These are phyloP conservation scores for Cryptocephalus primarius DNA, from an alignment of 2,888 invertebrate species.

Conservation along the genomic window DNA sequence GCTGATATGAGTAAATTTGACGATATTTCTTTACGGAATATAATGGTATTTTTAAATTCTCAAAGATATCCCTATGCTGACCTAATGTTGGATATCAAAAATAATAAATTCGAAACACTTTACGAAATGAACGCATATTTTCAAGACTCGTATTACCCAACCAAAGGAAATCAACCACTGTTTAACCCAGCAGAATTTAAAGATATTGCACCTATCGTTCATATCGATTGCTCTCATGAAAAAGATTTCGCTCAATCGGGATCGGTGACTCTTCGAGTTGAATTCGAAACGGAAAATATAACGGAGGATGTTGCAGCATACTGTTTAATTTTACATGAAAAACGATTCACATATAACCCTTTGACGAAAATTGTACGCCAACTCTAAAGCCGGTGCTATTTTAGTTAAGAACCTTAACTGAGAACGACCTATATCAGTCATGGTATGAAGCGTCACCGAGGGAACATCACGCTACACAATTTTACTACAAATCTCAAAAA, in stretches of 20 bases:
- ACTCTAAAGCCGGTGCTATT: no score
- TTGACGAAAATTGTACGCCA: slow-evolving; percentile 1
- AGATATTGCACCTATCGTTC: slow-evolving; percentile 1
- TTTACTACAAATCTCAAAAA: no score
- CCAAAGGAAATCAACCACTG: slow-evolving; percentile 1
- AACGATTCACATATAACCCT: background rate
- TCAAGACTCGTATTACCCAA: slow-evolving; percentile 4
- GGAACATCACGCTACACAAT: no score
- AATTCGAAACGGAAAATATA: slow-evolving; percentile 5
- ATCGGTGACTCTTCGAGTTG: slow-evolving; percentile 4
- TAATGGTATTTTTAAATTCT: slow-evolving; percentile 7
- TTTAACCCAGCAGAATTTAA: slow-evolving; percentile 3
- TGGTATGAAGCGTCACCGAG: no score
- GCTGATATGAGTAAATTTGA: slow-evolving; percentile 5
- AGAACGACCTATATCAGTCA: no score
- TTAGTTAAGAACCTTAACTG: no score
- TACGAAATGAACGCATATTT: slow-evolving; percentile 10
- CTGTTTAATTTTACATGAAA: slow-evolving; percentile 6
- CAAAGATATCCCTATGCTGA: slow-evolving; percentile 1
- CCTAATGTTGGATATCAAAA: slow-evolving; percentile 1
- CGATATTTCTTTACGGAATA: slow-evolving; percentile 4
- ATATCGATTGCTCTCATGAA: slow-evolving; percentile 3
- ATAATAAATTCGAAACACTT: slow-evolving; percentile 3
- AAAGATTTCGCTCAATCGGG: slow-evolving; percentile 1
- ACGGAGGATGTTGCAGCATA: slow-evolving; percentile 2